Evolutionary conservation across 2,888 invertebrate species (phyloP).

Genomic region (Troides helena): DNA sequence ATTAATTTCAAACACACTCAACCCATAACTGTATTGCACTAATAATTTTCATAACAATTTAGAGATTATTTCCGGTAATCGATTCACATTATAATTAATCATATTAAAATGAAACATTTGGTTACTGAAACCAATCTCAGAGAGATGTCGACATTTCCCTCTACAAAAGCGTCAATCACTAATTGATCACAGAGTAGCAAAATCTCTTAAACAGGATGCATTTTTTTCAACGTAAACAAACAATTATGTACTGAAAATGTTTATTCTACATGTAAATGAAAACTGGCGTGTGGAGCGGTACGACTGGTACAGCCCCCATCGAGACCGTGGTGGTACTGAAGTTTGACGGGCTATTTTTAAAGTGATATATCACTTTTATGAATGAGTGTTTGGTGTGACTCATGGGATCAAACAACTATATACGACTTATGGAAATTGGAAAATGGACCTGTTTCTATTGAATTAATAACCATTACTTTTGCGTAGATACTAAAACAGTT

Average conservation of each 20-base stretch:
- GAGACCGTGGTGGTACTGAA: conserved; percentile 30
- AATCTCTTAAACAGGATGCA: conserved; percentile 9
- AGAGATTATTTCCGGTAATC: too few species aligned
- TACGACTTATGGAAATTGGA: conserved; percentile 4
- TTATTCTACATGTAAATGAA: conserved; percentile 5
- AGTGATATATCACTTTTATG: conserved; percentile 29
- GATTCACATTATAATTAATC: too few species aligned
- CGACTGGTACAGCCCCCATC: conserved; percentile 16
- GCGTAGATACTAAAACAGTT: too few species aligned
- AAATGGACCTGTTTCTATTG: not conserved
- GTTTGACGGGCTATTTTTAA: conserved; percentile 34
- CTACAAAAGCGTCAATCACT: not conserved
- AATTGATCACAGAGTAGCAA: conserved; percentile 11
- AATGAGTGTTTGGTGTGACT: conserved; percentile 29
- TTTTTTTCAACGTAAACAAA: conserved; percentile 17
- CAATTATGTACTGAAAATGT: conserved; percentile 2
- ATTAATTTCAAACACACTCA: not conserved
- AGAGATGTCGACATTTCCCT: too few species aligned
- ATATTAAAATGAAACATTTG: too few species aligned
- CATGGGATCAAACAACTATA: conserved; percentile 15
- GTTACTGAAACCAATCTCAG: too few species aligned
- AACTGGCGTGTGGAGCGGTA: conserved; percentile 3
- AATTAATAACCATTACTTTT: too few species aligned
- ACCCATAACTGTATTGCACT: too few species aligned
- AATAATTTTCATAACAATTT: too few species aligned